Conservation (phyloP, 2,888 invertebrate genomes). For the Cylloceria caligata region DNA sequence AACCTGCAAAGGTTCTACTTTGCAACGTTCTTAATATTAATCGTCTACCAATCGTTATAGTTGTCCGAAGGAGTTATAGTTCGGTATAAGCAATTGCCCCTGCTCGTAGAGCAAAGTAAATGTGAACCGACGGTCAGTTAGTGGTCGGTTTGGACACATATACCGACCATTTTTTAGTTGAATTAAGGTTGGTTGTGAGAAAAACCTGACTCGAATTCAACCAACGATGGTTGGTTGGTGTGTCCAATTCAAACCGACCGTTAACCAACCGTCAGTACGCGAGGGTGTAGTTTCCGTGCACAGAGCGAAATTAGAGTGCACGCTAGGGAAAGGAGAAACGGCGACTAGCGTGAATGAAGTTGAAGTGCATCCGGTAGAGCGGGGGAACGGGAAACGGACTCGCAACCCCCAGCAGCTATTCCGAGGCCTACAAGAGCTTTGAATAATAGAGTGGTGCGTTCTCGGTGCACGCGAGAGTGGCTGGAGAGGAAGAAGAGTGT, state of each 20-base stretch:
- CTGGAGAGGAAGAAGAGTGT: conserved; percentile 11
- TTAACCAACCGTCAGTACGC: too few relatives aligned
- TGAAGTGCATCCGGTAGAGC: conserved; percentile 27
- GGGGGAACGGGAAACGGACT: conserved; percentile 40
- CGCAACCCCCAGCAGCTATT: conserved; percentile 11
- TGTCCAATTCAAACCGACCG: too few relatives aligned
- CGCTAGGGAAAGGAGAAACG: too few relatives aligned
- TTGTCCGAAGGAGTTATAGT: not conserved
- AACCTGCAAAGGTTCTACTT: too few relatives aligned
- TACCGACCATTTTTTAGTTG: too few relatives aligned
- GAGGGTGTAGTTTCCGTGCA: too few relatives aligned
- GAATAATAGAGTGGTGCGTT: conserved; percentile 67
- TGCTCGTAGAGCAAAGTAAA: not conserved
- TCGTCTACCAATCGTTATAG: not conserved
- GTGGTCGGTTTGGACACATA: too few relatives aligned
- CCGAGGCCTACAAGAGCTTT: conserved; percentile 61
- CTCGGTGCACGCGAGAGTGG: conserved; percentile 46
- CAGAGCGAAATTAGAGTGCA: too few relatives aligned
- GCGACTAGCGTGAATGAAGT: conserved; percentile 19
- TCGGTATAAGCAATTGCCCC: not conserved
- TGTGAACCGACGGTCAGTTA: not conserved
- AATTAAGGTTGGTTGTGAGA: too few relatives aligned
- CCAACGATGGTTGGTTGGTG: too few relatives aligned
- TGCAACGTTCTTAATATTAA: not conserved
- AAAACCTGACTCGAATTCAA: too few relatives aligned